These are phyloP conservation scores for Drosophila anomelani DNA, from an alignment of 2,888 invertebrate genomes.

Conservation along the genomic window DNA sequence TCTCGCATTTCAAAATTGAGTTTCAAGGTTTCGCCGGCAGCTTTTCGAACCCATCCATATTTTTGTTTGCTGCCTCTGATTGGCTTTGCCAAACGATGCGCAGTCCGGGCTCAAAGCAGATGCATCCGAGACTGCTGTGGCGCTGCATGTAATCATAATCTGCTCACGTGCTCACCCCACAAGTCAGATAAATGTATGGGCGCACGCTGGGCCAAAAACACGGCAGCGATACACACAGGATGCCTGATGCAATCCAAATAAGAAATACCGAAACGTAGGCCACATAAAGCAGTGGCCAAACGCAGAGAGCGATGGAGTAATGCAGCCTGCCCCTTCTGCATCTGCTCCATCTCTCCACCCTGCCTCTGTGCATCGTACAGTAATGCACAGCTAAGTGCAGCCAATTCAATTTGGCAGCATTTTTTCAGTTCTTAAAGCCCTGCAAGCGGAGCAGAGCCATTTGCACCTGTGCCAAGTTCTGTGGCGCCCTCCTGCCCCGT, in stretches of 20 bases:
- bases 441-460: conserved; percentile 21
- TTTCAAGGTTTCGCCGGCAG: not conserved
- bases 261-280: conserved; percentile 10
- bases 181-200: conserved; percentile 41
- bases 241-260: conserved; percentile 31
- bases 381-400: conserved; percentile 68
- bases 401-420: conserved; percentile 66
- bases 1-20: conserved; percentile 10
- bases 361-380: conserved; percentile 25
- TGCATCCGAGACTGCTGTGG: conserved; percentile 28
- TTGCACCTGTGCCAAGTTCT: conserved; percentile 33
- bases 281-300: conserved; percentile 33
- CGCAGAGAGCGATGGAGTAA: conserved; percentile 11
- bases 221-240: conserved; percentile 22
- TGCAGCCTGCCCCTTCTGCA: conserved; percentile 14
- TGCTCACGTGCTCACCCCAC: conserved; percentile 54
- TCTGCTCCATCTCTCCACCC: not conserved
- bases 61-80: conserved; percentile 39
- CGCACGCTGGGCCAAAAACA: conserved; percentile 29
- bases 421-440: conserved; percentile 54
- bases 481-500: conserved; percentile 28
- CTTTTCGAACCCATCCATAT: conserved; percentile 4
- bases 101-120: conserved; percentile 10
- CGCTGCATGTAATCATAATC: conserved; percentile 63
- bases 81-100: conserved; percentile 26